phyloP scores from a whole-genome alignment of 2,888 invertebrate species.

The Pollenia amentaria region DNA sequence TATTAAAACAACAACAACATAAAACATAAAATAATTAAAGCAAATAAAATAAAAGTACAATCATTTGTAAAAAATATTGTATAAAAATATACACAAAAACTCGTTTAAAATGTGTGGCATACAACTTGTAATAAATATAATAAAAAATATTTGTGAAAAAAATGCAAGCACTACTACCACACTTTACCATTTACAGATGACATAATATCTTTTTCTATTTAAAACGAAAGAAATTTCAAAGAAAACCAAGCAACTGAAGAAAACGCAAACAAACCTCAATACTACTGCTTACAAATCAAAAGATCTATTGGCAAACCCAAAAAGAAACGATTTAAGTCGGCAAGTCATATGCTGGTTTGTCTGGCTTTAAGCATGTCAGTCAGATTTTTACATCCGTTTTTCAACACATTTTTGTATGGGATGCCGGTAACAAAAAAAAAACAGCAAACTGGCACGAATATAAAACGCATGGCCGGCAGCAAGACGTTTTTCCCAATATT shows the following conservation, averaged over 20 bases:
- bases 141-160: slow-evolving; percentile 12
- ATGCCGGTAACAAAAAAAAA: slow-evolving; percentile 44
- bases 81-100: background rate
- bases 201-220: slow-evolving; percentile 73
- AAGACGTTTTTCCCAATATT: slow-evolving; percentile 43
- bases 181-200: slow-evolving; percentile 74
- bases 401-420: slow-evolving; percentile 27
- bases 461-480: slow-evolving; percentile 59
- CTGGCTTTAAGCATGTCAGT: background rate
- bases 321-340: slow-evolving; percentile 26
- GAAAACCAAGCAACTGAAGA: slow-evolving; percentile 11
- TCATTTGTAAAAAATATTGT: background rate
- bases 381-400: slow-evolving; percentile 42
- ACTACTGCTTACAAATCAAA: slow-evolving; percentile 23
- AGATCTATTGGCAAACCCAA: slow-evolving; percentile 27
- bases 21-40: slow-evolving; percentile 19
- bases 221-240: slow-evolving; percentile 54
- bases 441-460: background rate
- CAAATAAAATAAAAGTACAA: slow-evolving; percentile 30
- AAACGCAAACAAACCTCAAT: slow-evolving; percentile 26
- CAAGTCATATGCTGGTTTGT: slow-evolving; percentile 22
- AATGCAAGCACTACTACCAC: slow-evolving; percentile 58
- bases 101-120: slow-evolving; percentile 38
- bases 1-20: background rate
- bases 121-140: background rate